These are phyloP conservation scores for Vesta saturnalis DNA, from an alignment of 2,888 invertebrate genomes.

Conservation along the genomic window DNA sequence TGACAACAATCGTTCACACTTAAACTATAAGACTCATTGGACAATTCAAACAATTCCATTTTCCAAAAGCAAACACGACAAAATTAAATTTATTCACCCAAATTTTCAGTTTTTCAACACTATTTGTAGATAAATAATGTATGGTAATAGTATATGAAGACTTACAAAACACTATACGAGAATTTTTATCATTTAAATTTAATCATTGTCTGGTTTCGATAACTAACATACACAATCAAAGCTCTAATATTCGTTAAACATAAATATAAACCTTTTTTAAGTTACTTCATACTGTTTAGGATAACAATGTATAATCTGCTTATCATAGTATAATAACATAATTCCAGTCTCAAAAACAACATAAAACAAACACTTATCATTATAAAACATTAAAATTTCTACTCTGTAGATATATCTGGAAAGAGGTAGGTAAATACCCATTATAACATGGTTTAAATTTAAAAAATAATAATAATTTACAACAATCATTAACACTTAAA, in stretches of 20 bases:
- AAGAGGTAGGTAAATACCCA: too few relatives aligned
- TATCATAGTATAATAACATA: too few relatives aligned
- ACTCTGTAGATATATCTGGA: too few relatives aligned
- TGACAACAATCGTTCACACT: too few relatives aligned
- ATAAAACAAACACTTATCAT: too few relatives aligned
- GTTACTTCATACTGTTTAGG: too few relatives aligned
- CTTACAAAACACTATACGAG: constrained; percentile 10
- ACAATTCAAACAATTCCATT: constrained; percentile 56
- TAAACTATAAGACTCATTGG: background rate
- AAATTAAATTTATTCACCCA: constrained; percentile 64
- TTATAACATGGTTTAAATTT: background rate
- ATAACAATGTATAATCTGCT: too few relatives aligned
- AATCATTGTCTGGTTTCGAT: constrained; percentile 51
- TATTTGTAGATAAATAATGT: constrained; percentile 63
- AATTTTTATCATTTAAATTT: constrained; percentile 20
- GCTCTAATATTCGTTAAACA: too few relatives aligned
- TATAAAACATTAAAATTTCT: too few relatives aligned
- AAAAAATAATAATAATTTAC: background rate
- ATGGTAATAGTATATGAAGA: constrained; percentile 41
- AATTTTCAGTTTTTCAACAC: constrained; percentile 59
- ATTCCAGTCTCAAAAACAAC: too few relatives aligned
- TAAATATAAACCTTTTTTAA: too few relatives aligned
- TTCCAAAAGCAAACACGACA: constrained; percentile 59
- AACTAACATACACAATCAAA: too few relatives aligned
- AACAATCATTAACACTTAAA: constrained; percentile 29